Base-by-base conservation (phyloP, 2,888 invertebrate genomes). In the Melanchra persicariae region DNA sequence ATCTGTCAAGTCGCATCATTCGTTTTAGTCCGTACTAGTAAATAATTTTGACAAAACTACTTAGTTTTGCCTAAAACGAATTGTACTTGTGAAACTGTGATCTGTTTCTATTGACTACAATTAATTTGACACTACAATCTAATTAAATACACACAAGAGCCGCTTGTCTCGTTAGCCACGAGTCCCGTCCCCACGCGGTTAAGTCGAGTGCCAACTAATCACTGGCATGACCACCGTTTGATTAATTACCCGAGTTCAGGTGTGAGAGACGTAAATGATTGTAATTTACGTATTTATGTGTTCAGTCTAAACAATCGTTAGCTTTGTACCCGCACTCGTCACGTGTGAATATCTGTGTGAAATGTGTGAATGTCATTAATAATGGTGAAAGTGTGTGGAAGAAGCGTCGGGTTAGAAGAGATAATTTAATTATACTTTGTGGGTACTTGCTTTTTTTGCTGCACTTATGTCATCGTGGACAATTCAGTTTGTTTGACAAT, bases 191-290 rank as follows among this genome's bases (percentile, higher is more conserved):
- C 61, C 58, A 62, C 58, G 65, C 37, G 70, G 79, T 70, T 68
- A 63, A 62, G 43, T 70, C 64, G 59, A 75, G 69, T 65, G 78
- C 58, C 68, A 80, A 71, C 64, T 71, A 74, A 77, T 82, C 72
- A 74, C 74, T 34, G 34, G 52, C 58, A 60, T 60, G 69, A 71
- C 67, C 61, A 54, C 57, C 37, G 61, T 64, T 68, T 81, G 75
- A 83, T 83, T 81, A 78, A 83, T 83, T 72, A 72, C 70, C 67
- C 43, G 12, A 63, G 75, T 67, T 74, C 75, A 81, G 81, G 77
- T 70, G 80, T 70, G 45, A 62, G 70, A 62, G 74, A 83, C 68
- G 62, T 77, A 70, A 78, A 81, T 62, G 78, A 65, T 63, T 49
- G 47, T 71, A 62, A 74, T 73, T 69, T 80, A 68, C 61, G 64